Percentiles rank a stretch among this genome's conserved stretches.
Conservation (phyloP, 2,888 invertebrate species). For the Perithous albicinctus region DNA sequence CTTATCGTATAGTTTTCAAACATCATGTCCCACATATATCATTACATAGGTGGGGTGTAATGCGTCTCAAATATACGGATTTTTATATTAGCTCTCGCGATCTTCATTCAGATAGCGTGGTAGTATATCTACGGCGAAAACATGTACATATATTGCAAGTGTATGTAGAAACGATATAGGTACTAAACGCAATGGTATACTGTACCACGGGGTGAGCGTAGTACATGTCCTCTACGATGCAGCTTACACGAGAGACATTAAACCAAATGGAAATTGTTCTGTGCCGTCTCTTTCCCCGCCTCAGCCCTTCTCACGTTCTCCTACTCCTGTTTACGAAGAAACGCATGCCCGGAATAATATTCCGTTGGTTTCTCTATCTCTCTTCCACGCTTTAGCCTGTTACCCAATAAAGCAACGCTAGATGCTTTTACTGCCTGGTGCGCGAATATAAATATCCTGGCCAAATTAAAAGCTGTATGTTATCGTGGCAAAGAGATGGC, state of each 20-base stretch:
- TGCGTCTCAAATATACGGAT: conserved; percentile 52
- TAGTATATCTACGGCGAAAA: conserved; percentile 32
- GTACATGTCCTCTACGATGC: conserved; percentile 65
- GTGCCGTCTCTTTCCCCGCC: conserved; percentile 34
- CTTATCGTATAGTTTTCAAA: conserved; percentile 5
- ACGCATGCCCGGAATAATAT: conserved; percentile 69
- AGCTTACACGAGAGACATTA: conserved; percentile 69
- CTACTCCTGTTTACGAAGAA: conserved; percentile 63
- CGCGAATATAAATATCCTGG: conserved; percentile 68
- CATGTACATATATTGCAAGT: conserved; percentile 8
- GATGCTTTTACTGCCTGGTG: conserved; percentile 64
- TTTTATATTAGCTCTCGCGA: conserved; percentile 61
- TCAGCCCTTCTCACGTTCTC: conserved; percentile 34
- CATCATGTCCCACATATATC: not conserved
- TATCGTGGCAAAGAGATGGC: conserved; percentile 50
- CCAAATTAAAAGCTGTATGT: conserved; percentile 71
- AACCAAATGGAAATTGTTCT: conserved; percentile 69
- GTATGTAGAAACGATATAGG: conserved; percentile 15
- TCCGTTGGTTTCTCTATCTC: conserved; percentile 46
- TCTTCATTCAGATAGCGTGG: conserved; percentile 49
- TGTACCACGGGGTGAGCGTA: conserved; percentile 34
- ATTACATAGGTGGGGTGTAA: conserved; percentile 3
- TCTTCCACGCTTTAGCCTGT: no score
- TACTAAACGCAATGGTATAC: conserved; percentile 31
- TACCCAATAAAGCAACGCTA: conserved; percentile 62